Evolutionary conservation across 2,797 vertebrate species (phyloP).

Genomic region (Semotilus atromaculatus): DNA sequence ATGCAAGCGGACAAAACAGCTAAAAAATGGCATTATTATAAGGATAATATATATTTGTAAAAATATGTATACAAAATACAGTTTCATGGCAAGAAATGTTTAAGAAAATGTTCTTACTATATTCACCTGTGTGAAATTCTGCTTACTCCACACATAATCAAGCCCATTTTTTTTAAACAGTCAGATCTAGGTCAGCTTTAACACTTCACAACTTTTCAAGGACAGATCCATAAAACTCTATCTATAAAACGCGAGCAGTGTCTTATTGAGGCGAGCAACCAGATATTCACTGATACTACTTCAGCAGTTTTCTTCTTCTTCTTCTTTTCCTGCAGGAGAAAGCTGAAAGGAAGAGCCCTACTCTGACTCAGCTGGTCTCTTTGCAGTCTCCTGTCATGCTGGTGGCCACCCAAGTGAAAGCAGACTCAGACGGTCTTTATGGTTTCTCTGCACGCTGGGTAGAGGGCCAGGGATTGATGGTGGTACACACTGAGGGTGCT

Average conservation of each 20-base stretch:
- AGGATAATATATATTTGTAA: too few relatives aligned
- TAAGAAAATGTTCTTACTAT: too few relatives aligned
- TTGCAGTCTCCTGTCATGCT: constrained; percentile 73
- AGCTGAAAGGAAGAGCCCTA: constrained; percentile 56
- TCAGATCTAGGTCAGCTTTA: constrained; percentile 30
- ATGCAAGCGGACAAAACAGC: too few relatives aligned
- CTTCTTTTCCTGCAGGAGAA: constrained; percentile 66
- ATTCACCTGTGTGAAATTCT: not conserved
- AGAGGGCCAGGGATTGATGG: constrained; percentile 69
- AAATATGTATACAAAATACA: too few relatives aligned
- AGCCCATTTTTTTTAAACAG: not conserved
- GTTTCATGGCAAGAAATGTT: too few relatives aligned
- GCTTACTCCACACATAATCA: constrained; percentile 27
- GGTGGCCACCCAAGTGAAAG: constrained; percentile 70
- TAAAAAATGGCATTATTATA: too few relatives aligned
- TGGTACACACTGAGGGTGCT: constrained; percentile 65
- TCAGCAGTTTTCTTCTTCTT: constrained; percentile 12
- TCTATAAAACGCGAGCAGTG: constrained; percentile 7
- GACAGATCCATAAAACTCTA: not conserved
- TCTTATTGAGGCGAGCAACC: not conserved
- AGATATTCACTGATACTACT: constrained; percentile 27
- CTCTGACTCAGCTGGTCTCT: constrained; percentile 76
- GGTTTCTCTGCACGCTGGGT: constrained; percentile 66
- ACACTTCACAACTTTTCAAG: constrained; percentile 26
- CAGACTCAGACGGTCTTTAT: constrained; percentile 64